A percentile compares a stretch with the other conserved stretches of the same genome.
phyloP scores from a whole-genome alignment of 2,113 vertebrate genomes.

The Calyptomena viridis region DNA sequence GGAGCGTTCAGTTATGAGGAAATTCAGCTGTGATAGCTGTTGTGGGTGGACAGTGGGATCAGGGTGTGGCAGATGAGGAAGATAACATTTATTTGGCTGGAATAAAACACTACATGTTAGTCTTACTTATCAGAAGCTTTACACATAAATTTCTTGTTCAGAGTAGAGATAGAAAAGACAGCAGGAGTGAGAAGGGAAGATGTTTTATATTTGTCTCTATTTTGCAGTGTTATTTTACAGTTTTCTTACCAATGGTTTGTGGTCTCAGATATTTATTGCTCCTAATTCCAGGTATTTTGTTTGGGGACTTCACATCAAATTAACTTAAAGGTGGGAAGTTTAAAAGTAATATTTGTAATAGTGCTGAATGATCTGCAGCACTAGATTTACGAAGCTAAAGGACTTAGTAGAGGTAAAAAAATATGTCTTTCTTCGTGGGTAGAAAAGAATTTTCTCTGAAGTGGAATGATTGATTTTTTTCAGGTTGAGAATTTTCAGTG shows the following conservation, averaged over 20 bases:
- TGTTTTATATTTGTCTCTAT: not conserved
- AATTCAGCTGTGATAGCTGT: not conserved
- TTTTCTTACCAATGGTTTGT: not conserved
- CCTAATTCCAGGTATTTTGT: not conserved
- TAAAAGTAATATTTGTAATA: not conserved
- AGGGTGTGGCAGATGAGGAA: not conserved
- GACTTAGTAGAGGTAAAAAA: not conserved
- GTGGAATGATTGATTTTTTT: not conserved
- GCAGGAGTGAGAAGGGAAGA: not conserved
- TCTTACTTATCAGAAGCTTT: not conserved
- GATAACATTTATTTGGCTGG: not conserved
- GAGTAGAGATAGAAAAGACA: not conserved
- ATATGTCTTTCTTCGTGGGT: not conserved
- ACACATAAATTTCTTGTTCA: not conserved
- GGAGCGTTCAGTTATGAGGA: not conserved
- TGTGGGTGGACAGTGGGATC: not conserved
- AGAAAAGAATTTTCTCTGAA: not conserved
- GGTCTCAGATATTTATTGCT: not conserved
- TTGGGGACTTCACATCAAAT: not conserved
- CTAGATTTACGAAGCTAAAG: not conserved
- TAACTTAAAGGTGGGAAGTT: not conserved
- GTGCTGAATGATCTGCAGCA: not conserved
- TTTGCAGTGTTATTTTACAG: not conserved
- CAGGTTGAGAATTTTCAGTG: not conserved
- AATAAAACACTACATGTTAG: not conserved